Evolutionary conservation across 2,797 vertebrate genomes (phyloP).

Genomic region (Pelobates cultripes): DNA sequence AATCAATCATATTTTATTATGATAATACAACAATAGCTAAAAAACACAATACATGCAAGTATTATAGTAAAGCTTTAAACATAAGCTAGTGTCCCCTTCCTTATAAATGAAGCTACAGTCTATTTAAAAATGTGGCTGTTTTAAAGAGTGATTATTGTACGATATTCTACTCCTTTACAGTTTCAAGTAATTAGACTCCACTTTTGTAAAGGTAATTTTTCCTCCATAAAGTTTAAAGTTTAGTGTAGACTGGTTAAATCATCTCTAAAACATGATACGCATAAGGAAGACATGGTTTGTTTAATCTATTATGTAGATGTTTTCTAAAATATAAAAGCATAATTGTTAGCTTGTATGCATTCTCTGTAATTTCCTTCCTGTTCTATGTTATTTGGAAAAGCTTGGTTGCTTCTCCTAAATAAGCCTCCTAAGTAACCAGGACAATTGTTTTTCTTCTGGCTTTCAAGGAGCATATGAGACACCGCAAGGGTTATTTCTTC

Average conservation of each 20-base stretch:
- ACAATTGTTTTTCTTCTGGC: not conserved
- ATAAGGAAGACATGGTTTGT: not conserved
- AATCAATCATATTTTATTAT: too few species aligned
- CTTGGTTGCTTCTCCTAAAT: not conserved
- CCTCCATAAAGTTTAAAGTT: not conserved
- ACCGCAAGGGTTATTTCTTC: too few species aligned
- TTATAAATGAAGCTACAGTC: too few species aligned
- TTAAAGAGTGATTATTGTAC: too few species aligned
- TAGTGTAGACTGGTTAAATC: not conserved
- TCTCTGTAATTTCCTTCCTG: not conserved
- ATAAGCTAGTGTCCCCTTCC: too few species aligned
- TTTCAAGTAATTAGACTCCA: too few species aligned
- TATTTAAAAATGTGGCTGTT: too few species aligned
- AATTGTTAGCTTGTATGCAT: not conserved
- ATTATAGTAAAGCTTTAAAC: too few species aligned
- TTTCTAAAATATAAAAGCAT: not conserved
- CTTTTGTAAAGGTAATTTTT: not conserved
- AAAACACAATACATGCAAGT: too few species aligned
- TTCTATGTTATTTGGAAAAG: not conserved
- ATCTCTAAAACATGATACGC: not conserved
- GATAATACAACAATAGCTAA: too few species aligned
- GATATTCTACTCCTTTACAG: too few species aligned
- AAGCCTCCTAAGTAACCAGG: not conserved
- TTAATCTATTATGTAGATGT: not conserved
- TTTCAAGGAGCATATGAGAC: not conserved